These are phyloP conservation scores for Colossoma macropomum DNA, from an alignment of 2,113 vertebrate genomes.

Conservation along the genomic window DNA sequence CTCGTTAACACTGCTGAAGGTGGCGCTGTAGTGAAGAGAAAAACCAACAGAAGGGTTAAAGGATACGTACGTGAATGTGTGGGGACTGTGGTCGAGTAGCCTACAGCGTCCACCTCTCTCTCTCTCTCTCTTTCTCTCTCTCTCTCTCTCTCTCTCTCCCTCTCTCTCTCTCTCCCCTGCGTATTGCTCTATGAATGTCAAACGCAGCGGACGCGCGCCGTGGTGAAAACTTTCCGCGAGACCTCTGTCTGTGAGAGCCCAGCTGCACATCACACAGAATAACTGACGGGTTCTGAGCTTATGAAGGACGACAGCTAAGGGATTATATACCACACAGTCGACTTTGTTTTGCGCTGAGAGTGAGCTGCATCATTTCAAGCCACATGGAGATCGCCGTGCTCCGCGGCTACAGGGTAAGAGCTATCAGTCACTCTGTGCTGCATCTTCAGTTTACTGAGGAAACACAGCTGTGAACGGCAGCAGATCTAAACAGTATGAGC, in stretches of 20 bases:
- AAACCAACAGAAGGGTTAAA: conserved; percentile 49
- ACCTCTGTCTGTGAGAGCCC: too few relatives aligned
- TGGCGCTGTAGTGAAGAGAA: conserved; percentile 75
- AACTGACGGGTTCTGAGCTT: not conserved
- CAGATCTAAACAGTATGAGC: not conserved
- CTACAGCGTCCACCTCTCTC: not conserved
- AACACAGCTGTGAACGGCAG: not conserved
- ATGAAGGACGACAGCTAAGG: conserved; percentile 3
- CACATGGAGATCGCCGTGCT: not conserved
- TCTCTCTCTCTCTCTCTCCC: not conserved
- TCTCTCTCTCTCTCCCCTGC: not conserved
- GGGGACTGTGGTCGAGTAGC: not conserved
- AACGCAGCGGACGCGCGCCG: not conserved
- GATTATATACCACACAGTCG: not conserved
- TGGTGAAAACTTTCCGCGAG: conserved; percentile 3
- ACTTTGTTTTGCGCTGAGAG: not conserved
- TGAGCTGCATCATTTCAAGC: not conserved
- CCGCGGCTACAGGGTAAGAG: conserved; percentile 2
- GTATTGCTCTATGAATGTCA: not conserved
- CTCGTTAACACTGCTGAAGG: conserved; percentile 59
- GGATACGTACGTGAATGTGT: not conserved
- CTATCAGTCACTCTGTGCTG: not conserved
- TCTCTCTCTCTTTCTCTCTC: conserved; percentile 5
- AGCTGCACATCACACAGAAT: not conserved
- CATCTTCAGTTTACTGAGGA: not conserved